Evolutionary conservation across 2,797 vertebrate species (phyloP).

Genomic region (Rachycentron canadum): DNA sequence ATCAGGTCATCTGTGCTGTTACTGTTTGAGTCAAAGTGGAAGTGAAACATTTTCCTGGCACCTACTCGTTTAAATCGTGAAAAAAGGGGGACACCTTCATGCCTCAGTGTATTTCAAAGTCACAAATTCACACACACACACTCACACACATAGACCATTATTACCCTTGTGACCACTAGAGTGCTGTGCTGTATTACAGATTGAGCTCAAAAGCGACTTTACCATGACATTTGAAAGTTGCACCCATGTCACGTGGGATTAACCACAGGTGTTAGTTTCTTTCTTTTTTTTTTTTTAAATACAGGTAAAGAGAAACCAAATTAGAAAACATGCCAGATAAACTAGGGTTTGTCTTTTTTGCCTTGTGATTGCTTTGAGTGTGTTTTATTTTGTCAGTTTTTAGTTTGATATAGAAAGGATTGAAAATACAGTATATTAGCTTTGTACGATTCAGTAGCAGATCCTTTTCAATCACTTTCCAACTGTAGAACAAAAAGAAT

Average conservation of each 20-base stretch:
- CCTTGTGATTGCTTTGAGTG: not conserved
- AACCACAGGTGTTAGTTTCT: constrained; percentile 40
- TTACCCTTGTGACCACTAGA: constrained; percentile 87
- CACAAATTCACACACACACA: constrained; percentile 30
- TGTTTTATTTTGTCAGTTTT: not conserved
- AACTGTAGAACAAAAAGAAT: not conserved
- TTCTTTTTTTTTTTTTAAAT: constrained; percentile 32
- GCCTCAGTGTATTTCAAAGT: constrained; percentile 12
- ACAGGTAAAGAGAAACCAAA: constrained; percentile 43
- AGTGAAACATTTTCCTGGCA: constrained; percentile 53
- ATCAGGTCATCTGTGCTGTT: constrained; percentile 23
- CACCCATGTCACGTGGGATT: constrained; percentile 46
- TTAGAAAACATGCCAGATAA: constrained; percentile 10
- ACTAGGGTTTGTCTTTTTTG: constrained; percentile 11
- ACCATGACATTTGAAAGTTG: constrained; percentile 70
- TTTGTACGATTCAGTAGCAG: constrained; percentile 7
- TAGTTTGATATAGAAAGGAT: not conserved
- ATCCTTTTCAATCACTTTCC: constrained; percentile 13
- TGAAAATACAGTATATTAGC: not conserved
- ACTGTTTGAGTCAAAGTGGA: constrained; percentile 29
- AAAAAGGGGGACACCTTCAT: constrained; percentile 43
- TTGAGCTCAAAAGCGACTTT: constrained; percentile 68
- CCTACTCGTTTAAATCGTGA: constrained; percentile 54
- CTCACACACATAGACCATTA: constrained; percentile 55
- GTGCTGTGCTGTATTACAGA: constrained; percentile 88